Conservation (phyloP, 2,888 invertebrate species). For the Laothoe populi region DNA sequence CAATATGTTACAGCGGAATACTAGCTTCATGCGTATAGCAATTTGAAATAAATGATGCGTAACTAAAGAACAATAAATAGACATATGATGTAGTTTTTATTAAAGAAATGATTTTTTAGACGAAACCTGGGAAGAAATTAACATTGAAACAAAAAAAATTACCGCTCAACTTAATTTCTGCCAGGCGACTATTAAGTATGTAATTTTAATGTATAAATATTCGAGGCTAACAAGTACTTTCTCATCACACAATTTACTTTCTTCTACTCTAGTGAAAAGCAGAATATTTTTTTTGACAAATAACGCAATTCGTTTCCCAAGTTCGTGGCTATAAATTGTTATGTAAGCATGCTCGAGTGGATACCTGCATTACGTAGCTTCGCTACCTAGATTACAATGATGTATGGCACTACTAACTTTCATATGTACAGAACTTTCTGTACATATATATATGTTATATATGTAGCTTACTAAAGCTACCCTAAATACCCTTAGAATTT, state of each 20-base stretch:
- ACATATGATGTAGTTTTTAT: too few relatives aligned
- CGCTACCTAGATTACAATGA: constrained; percentile 19
- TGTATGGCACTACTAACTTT: constrained; percentile 15
- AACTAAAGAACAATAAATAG: background rate
- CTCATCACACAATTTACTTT: background rate
- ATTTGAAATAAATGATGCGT: background rate
- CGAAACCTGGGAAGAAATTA: too few relatives aligned
- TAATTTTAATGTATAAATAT: background rate
- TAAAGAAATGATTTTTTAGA: too few relatives aligned
- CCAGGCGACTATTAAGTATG: background rate
- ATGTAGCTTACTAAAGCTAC: too few relatives aligned
- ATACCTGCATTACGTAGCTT: constrained; percentile 30
- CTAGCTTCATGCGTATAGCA: background rate
- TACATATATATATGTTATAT: too few relatives aligned
- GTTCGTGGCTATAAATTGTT: constrained; percentile 38
- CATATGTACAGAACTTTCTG: constrained; percentile 20
- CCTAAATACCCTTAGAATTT: background rate
- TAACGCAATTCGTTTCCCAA: constrained; percentile 35
- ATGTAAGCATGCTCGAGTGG: constrained; percentile 35
- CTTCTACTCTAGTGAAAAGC: constrained; percentile 28
- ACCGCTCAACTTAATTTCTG: background rate
- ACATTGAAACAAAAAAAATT: too few relatives aligned
- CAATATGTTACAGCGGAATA: background rate
- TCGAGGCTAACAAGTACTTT: background rate
- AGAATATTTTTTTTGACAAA: constrained; percentile 30